Percentiles rank a stretch among this genome's conserved stretches.
These are phyloP conservation scores for Calephelis perditalis DNA, from an alignment of 2,888 invertebrate genomes.

Conservation along the genomic window DNA sequence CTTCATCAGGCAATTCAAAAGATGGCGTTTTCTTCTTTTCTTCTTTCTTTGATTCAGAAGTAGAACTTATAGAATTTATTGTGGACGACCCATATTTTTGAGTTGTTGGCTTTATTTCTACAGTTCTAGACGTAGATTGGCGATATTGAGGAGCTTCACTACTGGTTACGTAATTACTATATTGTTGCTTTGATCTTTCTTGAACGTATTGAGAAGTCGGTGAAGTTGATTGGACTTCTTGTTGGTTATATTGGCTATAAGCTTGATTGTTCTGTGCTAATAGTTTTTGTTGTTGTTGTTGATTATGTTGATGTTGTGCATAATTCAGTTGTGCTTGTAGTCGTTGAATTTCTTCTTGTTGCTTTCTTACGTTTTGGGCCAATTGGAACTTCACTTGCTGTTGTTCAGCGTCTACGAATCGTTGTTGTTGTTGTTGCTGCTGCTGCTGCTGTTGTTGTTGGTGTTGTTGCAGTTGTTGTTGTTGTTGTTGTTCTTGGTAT, in stretches of 20 bases:
- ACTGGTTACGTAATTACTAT: conserved; percentile 44
- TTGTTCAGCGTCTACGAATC: conserved; percentile 58
- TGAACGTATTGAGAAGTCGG: conserved; percentile 59
- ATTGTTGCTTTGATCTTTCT: conserved; percentile 57
- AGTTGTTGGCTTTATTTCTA: conserved; percentile 71
- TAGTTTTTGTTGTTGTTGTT: conserved; percentile 41
- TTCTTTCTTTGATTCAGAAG: conserved; percentile 62
- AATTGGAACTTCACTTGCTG: conserved; percentile 62
- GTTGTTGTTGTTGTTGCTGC: conserved; percentile 38
- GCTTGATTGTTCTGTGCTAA: conserved; percentile 35
- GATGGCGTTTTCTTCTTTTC: conserved; percentile 78
- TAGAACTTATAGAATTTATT: conserved; percentile 63
- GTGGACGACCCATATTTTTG: conserved; percentile 71
- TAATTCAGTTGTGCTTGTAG: conserved; percentile 60
- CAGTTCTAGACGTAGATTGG: conserved; percentile 62
- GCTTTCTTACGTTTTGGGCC: conserved; percentile 69
- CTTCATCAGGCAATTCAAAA: conserved; percentile 88
- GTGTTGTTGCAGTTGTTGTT: conserved; percentile 27
- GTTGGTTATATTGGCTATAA: conserved; percentile 38
- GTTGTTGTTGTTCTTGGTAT: conserved; percentile 31
- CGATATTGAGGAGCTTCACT: conserved; percentile 55
- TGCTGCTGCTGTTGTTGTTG: conserved; percentile 55
- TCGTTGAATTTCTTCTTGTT: conserved; percentile 73
- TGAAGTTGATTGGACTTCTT: conserved; percentile 52
- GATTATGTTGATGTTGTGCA: conserved; percentile 58